These are phyloP conservation scores for Drosophila nikananu DNA, from an alignment of 1,140 invertebrate genomes.

Conservation along the genomic window DNA sequence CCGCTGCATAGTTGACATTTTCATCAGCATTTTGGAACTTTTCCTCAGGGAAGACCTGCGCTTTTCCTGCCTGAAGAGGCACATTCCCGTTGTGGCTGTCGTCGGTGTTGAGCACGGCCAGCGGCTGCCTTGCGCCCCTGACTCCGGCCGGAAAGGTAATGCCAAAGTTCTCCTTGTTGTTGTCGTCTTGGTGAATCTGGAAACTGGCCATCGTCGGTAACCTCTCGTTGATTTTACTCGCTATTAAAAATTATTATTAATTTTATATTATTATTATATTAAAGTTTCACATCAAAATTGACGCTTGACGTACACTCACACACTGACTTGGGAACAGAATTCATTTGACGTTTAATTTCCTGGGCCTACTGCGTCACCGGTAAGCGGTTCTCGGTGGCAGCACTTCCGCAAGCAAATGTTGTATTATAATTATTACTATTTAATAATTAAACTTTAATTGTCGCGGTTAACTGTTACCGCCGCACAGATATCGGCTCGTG, in stretches of 20 bases:
- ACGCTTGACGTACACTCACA: conserved; percentile 54
- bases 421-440: too few species aligned
- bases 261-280: too few species aligned
- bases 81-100: conserved; percentile 80
- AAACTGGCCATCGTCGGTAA: conserved; percentile 86
- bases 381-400: background rate
- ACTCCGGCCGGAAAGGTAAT: conserved; percentile 44
- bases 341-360: conserved; percentile 63
- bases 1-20: conserved; percentile 47
- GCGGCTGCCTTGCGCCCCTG: conserved; percentile 57
- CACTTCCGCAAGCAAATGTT: too few species aligned
- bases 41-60: too few species aligned
- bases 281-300: too few species aligned
- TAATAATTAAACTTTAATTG: background rate
- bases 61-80: conserved; percentile 67
- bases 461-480: background rate
- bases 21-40: too few species aligned
- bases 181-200: conserved; percentile 87
- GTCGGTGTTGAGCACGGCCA: conserved; percentile 81
- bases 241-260: conserved; percentile 53
- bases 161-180: conserved; percentile 86
- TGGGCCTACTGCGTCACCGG: conserved; percentile 33
- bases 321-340: conserved; percentile 35
- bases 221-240: conserved; percentile 18
- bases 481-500: background rate